These are phyloP conservation scores for Mactromeris polynyma DNA, from an alignment of 2,888 invertebrate genomes.

Conservation along the genomic window DNA sequence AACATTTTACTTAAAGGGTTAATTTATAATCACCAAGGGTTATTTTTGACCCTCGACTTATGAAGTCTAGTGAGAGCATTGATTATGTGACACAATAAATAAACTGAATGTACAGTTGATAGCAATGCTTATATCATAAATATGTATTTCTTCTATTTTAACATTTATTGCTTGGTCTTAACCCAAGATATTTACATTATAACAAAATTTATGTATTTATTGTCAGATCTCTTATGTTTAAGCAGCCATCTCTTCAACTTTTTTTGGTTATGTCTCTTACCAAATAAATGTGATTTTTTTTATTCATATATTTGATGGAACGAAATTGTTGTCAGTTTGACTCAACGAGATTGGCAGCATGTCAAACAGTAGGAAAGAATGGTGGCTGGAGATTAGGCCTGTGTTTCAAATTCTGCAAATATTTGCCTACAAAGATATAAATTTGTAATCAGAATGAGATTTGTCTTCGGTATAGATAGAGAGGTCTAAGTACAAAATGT, in stretches of 20 bases:
- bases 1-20: too few species aligned
- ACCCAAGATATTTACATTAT: not conserved
- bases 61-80: too few species aligned
- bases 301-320: not conserved
- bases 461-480: slow-evolving; percentile 14
- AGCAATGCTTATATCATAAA: too few species aligned
- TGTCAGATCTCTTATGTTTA: not conserved
- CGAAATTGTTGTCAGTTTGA: not conserved
- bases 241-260: not conserved
- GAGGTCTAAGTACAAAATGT: not conserved
- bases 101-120: too few species aligned
- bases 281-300: not conserved
- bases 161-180: not conserved
- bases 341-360: slow-evolving; percentile 23
- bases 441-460: slow-evolving; percentile 12
- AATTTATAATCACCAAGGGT: too few species aligned
- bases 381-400: not conserved
- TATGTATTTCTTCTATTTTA: not conserved
- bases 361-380: slow-evolving; percentile 30
- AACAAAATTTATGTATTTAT: not conserved
- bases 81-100: too few species aligned
- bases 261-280: not conserved
- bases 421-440: slow-evolving; percentile 36
- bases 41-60: too few species aligned
- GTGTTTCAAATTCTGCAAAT: slow-evolving; percentile 31